Evolutionary conservation across 2,888 invertebrate species (phyloP).

Genomic region (Epirrhoe tristata): DNA sequence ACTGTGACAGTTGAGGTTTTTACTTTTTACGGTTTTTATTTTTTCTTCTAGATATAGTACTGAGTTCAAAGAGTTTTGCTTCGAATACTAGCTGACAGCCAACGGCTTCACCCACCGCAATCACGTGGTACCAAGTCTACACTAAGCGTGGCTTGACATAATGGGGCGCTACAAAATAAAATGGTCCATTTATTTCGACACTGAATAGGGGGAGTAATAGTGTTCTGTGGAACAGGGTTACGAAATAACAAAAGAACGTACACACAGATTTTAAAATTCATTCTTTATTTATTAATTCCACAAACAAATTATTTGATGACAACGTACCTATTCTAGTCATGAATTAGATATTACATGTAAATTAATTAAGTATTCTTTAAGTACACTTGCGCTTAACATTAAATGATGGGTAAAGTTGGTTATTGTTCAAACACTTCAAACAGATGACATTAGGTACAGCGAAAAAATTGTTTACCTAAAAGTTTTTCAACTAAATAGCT

Average conservation of each 20-base stretch:
- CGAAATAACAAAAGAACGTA: neutral
- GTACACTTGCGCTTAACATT: slow-evolving; percentile 58
- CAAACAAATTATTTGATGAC: slow-evolving; percentile 69
- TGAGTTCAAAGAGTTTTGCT: slow-evolving; percentile 6
- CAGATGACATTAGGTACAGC: neutral
- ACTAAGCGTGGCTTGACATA: too few species aligned
- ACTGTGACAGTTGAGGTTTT: slow-evolving; percentile 8
- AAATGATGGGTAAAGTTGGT: slow-evolving; percentile 44
- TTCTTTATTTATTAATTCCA: slow-evolving; percentile 76
- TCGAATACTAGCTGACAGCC: too few species aligned
- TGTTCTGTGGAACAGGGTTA: too few species aligned
- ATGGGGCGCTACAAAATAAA: too few species aligned
- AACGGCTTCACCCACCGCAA: too few species aligned
- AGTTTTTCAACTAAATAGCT: neutral
- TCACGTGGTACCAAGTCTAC: too few species aligned
- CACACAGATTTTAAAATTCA: slow-evolving; percentile 40
- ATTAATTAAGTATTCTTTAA: slow-evolving; percentile 69
- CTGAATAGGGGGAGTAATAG: too few species aligned
- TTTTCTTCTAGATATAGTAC: slow-evolving; percentile 16
- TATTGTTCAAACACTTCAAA: neutral
- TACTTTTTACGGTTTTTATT: neutral
- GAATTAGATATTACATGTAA: slow-evolving; percentile 69
- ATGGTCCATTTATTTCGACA: too few species aligned
- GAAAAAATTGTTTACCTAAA: neutral
- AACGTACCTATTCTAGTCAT: slow-evolving; percentile 72